Conservation (phyloP, 2,797 vertebrate genomes). For the Siniperca undulata region DNA sequence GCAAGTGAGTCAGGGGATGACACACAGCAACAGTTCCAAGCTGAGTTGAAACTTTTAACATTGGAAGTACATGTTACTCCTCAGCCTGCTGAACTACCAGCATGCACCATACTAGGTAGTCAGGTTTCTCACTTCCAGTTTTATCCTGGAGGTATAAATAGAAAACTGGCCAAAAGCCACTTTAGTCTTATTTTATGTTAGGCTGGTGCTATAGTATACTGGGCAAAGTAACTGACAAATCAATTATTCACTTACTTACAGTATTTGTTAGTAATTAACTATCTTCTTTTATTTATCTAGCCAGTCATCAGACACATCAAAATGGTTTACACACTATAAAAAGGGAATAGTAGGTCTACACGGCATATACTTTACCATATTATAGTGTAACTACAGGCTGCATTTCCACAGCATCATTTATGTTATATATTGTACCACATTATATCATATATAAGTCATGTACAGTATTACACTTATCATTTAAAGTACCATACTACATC, state of each 20-base stretch:
- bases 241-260: conserved; percentile 8
- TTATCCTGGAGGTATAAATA: conserved; percentile 39
- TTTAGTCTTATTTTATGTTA: conserved; percentile 10
- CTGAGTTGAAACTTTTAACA: conserved; percentile 4
- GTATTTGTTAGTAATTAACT: background rate
- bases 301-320: background rate
- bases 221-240: conserved; percentile 2
- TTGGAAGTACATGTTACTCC: conserved; percentile 13
- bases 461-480: background rate
- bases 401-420: conserved; percentile 2
- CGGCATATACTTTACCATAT: background rate
- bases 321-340: background rate
- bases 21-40: conserved; percentile 16
- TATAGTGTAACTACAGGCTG: background rate
- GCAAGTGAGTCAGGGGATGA: conserved; percentile 27
- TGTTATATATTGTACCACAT: conserved; percentile 6
- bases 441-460: conserved; percentile 2
- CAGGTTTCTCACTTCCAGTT: conserved; percentile 24
- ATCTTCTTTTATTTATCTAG: background rate
- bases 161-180: conserved; percentile 30
- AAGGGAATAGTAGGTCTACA: background rate
- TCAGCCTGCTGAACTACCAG: conserved; percentile 16
- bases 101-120: conserved; percentile 6
- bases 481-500: conserved; percentile 5
- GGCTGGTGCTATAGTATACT: background rate